Evolutionary conservation across 2,797 vertebrate genomes (phyloP), one percentile per base, ranked within the genome.

Genomic region (Neopelma chrysocephalum): DNA sequence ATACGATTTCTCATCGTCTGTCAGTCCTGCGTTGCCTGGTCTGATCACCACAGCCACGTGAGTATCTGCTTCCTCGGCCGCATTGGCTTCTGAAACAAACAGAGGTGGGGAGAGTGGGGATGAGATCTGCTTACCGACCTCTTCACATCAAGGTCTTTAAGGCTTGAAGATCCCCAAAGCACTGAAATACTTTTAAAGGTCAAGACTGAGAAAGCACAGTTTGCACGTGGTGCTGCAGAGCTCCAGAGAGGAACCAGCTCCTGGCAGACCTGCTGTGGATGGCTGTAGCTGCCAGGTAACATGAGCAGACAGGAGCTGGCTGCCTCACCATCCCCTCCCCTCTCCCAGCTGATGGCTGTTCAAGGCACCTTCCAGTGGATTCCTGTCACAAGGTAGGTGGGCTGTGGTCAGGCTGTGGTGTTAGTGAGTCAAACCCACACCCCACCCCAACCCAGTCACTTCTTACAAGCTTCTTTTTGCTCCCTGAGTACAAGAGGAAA

Each of bases 11-110:
- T 99, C 99, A 21, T 99, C 99, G 0, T 99, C 99, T 0, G 99
- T 99, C 90, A 99, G 95, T 89, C 99, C 99, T 43, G 98, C 98
- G 12, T 99, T 99, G 57, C 99, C 99, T 0, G 99, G 99, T 75
- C 99, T 96, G 82, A 99, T 98, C 87, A 99, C 99, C 95, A 99
- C 94, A 29, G 98, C 98, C 60, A 99, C 99, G 0, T 99, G 99
- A 87, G 98, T 85, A 5, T 99, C 98, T 0, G 98, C 99, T 20
- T 99, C 99, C 93, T 99, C 98, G 0, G 99, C 99, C 0, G 99
- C 99, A n/a, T 98, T 98, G 15, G 99, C 99, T 98, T 99, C 99
- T 99, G 98, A 38, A 97, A 96, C 87, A 36, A 69, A 95, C 80
- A 77, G 36, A 94, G 71, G 29, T 5, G 13, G 29, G 53, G n/a